phyloP scores from a whole-genome alignment of 2,797 vertebrate genomes.

The Alectoris magna region DNA sequence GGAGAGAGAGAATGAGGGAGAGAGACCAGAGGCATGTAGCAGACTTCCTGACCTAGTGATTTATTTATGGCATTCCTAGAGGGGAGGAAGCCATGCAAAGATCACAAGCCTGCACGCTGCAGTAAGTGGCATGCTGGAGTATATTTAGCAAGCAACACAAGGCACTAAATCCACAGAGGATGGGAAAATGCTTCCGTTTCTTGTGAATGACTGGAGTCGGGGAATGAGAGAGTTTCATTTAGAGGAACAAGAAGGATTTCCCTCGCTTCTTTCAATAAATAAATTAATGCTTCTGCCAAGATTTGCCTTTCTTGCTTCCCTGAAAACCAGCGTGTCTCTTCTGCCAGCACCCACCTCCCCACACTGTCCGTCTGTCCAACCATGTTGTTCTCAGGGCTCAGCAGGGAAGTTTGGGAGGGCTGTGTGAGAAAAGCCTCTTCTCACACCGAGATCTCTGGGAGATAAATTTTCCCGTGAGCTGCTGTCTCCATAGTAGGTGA shows the following conservation, averaged over 20 bases:
- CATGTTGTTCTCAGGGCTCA: not conserved
- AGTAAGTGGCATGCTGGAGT: not conserved
- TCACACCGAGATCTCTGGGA: not conserved
- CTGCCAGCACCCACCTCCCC: not conserved
- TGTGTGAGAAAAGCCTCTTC: not conserved
- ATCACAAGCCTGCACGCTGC: conserved; percentile 32
- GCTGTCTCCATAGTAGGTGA: not conserved
- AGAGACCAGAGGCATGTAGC: conserved; percentile 23
- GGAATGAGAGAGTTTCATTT: not conserved
- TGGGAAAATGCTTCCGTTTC: not conserved
- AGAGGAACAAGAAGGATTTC: not conserved
- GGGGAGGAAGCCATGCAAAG: conserved; percentile 45
- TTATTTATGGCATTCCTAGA: conserved; percentile 68
- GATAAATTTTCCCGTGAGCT: not conserved
- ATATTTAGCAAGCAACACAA: not conserved
- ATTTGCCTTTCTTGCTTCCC: not conserved
- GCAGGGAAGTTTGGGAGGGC: not conserved
- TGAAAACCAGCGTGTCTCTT: not conserved
- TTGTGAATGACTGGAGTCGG: not conserved
- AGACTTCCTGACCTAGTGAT: conserved; percentile 53
- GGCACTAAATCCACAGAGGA: not conserved
- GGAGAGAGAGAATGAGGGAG: not conserved
- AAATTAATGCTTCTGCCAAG: not conserved
- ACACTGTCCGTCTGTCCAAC: not conserved
- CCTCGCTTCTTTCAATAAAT: not conserved